Evolutionary conservation across 2,888 invertebrate genomes (phyloP).

Genomic region (Diloba caeruleocephala): DNA sequence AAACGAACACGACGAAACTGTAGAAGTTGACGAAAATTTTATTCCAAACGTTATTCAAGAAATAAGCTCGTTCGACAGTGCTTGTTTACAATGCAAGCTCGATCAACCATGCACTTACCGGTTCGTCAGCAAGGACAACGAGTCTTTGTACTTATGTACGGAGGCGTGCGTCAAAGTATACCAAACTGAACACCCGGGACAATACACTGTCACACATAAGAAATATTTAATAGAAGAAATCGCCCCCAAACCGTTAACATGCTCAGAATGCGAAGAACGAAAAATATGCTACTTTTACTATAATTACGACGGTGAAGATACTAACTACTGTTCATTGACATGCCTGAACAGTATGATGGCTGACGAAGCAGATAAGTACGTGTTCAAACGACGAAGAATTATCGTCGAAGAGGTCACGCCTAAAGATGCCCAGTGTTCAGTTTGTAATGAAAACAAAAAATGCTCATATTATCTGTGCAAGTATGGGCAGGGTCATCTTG

Average conservation of each 20-base stretch:
- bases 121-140: slow-evolving; percentile 67
- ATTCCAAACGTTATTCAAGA: slow-evolving; percentile 78
- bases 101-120: slow-evolving; percentile 72
- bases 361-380: slow-evolving; percentile 87
- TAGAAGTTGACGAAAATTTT: slow-evolving; percentile 70
- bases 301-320: slow-evolving; percentile 81
- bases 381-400: slow-evolving; percentile 86
- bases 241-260: slow-evolving; percentile 64
- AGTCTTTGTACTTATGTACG: slow-evolving; percentile 79
- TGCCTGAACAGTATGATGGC: slow-evolving; percentile 88
- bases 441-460: slow-evolving; percentile 82
- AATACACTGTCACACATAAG: slow-evolving; percentile 69
- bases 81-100: slow-evolving; percentile 82
- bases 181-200: slow-evolving; percentile 73
- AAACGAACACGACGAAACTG: slow-evolving; percentile 81
- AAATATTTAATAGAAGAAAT: slow-evolving; percentile 83
- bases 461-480: slow-evolving; percentile 84
- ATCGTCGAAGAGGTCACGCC: slow-evolving; percentile 77
- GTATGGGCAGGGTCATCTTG: slow-evolving; percentile 82
- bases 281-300: slow-evolving; percentile 83
- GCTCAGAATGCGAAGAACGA: slow-evolving; percentile 81
- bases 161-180: slow-evolving; percentile 84
- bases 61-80: slow-evolving; percentile 69
- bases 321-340: slow-evolving; percentile 86
- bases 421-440: slow-evolving; percentile 75